phyloP scores from a whole-genome alignment of 2,797 vertebrate genomes.

The Melanotaenia pygmaea region DNA sequence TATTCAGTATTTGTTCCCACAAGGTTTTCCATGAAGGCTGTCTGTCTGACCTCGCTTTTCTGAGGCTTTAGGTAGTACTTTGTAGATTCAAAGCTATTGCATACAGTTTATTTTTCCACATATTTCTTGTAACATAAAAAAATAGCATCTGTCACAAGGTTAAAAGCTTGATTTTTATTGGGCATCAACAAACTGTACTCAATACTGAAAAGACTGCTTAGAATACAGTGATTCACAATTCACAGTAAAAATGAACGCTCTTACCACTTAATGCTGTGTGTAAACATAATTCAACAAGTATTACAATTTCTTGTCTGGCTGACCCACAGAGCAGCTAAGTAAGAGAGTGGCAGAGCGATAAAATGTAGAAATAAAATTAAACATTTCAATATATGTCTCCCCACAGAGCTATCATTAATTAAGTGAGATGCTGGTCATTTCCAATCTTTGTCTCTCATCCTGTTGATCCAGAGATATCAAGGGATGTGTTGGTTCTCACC shows the following conservation, averaged over 20 bases:
- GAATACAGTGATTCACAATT: background rate
- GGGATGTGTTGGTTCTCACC: slow-evolving; percentile 57
- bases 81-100: background rate
- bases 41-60: background rate
- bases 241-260: background rate
- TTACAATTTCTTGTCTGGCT: background rate
- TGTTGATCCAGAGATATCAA: slow-evolving; percentile 55
- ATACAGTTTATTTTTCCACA: background rate
- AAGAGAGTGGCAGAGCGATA: slow-evolving; percentile 8
- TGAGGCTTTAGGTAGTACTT: no score
- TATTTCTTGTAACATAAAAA: background rate
- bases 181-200: background rate
- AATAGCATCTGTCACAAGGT: background rate
- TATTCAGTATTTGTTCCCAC: background rate
- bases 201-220: background rate
- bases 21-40: no score
- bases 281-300: background rate
- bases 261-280: no score
- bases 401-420: slow-evolving; percentile 75
- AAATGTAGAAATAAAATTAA: slow-evolving; percentile 39
- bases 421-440: slow-evolving; percentile 75
- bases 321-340: slow-evolving; percentile 25
- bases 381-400: slow-evolving; percentile 31
- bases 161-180: background rate
- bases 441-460: slow-evolving; percentile 46